A percentile compares a stretch with the other conserved stretches of the same genome.
Evolutionary conservation across 1,140 invertebrate species (phyloP).

Genomic region (Acarapis woodi): DNA sequence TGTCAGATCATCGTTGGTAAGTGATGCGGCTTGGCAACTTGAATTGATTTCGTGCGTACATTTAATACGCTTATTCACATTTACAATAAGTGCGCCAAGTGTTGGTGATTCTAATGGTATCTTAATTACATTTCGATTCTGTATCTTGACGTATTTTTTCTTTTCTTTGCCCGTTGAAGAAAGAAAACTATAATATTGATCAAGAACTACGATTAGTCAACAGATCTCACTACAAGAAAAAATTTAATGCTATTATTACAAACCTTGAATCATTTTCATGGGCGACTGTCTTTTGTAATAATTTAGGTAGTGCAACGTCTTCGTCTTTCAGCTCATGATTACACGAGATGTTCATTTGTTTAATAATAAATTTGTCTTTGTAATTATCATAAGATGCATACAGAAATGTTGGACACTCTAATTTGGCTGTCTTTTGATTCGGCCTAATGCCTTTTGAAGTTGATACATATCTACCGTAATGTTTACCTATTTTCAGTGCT

Average conservation of each 20-base stretch:
- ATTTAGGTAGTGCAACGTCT: background rate
- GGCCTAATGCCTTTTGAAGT: background rate
- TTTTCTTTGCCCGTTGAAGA: too few species aligned
- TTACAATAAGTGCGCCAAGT: background rate
- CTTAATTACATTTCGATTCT: background rate
- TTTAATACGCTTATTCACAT: background rate
- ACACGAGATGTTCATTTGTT: background rate
- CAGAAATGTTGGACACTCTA: background rate
- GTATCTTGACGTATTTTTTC: background rate
- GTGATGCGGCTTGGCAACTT: background rate
- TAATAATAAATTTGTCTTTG: background rate
- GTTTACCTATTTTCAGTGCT: too few species aligned
- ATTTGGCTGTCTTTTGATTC: background rate
- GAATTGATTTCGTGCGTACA: background rate
- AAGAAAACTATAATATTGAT: too few species aligned
- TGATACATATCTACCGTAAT: background rate
- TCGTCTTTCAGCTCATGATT: conserved; percentile 1
- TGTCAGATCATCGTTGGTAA: background rate
- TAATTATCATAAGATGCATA: background rate
- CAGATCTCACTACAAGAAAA: background rate
- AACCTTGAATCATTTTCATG: background rate
- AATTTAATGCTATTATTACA: background rate
- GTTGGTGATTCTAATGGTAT: background rate
- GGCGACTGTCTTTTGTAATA: background rate
- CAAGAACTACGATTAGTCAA: background rate